Conservation (phyloP, 2,113 vertebrate species). For the Rhea pennata region DNA sequence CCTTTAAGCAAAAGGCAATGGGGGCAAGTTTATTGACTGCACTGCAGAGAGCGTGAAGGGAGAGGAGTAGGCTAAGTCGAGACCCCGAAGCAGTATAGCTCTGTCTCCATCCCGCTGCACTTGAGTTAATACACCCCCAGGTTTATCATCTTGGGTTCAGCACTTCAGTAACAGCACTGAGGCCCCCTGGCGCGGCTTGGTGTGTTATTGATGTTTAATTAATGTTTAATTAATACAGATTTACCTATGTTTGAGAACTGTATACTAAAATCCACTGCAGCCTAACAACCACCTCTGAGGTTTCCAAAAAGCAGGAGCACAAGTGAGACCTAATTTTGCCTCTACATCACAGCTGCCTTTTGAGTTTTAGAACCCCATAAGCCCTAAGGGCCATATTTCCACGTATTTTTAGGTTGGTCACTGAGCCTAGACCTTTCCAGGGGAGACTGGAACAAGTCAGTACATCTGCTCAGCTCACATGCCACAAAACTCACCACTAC, state of each 20-base stretch:
- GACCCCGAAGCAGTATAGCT: not conserved
- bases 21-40: not conserved
- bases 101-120: not conserved
- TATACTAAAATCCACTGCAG: not conserved
- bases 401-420: not conserved
- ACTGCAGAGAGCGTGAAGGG: not conserved
- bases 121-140: not conserved
- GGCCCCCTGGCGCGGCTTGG: rapidly evolving
- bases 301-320: not conserved
- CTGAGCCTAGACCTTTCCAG: not conserved
- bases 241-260: not conserved
- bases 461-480: not conserved
- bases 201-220: no score
- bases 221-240: not conserved
- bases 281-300: not conserved
- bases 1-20: not conserved
- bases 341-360: not conserved
- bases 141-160: not conserved
- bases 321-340: not conserved
- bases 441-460: not conserved
- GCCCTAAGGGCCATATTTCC: not conserved
- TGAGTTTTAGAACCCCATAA: not conserved
- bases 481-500: not conserved
- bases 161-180: rapidly evolving
- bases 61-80: not conserved